These are phyloP conservation scores for Tenualosa thibaudeaui DNA, from an alignment of 2,797 vertebrate species.

Conservation along the genomic window DNA sequence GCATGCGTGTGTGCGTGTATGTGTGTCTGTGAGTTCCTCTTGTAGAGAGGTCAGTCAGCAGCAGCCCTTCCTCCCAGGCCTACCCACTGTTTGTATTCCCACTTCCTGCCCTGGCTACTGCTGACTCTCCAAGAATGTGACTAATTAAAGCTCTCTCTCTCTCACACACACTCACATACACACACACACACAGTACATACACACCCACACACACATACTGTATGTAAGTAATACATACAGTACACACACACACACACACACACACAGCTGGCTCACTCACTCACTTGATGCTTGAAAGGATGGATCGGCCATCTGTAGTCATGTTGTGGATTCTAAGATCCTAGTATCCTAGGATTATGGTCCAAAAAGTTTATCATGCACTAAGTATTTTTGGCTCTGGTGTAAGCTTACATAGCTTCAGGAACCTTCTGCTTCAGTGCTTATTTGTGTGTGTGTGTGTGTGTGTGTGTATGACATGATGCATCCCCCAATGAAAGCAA, in stretches of 20 bases:
- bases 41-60: slow-evolving; percentile 47
- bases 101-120: slow-evolving; percentile 55
- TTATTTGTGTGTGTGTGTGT: slow-evolving; percentile 8
- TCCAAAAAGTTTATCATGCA: no score
- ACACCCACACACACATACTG: background rate
- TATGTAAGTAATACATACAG: no score
- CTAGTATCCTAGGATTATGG: no score
- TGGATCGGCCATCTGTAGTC: no score
- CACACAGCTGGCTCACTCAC: background rate
- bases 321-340: no score
- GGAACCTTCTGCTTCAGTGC: background rate
- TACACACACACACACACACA: background rate
- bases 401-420: background rate
- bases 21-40: slow-evolving; percentile 28
- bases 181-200: slow-evolving; percentile 26
- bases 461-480: background rate
- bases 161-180: slow-evolving; percentile 2
- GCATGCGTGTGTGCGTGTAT: slow-evolving; percentile 22
- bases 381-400: no score
- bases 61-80: slow-evolving; percentile 60
- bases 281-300: no score
- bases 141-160: background rate
- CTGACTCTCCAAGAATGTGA: slow-evolving; percentile 34
- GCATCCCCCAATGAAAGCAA: background rate
- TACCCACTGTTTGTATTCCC: slow-evolving; percentile 37